Conservation (phyloP, 2,888 invertebrate species). For the Morpho achilles region DNA sequence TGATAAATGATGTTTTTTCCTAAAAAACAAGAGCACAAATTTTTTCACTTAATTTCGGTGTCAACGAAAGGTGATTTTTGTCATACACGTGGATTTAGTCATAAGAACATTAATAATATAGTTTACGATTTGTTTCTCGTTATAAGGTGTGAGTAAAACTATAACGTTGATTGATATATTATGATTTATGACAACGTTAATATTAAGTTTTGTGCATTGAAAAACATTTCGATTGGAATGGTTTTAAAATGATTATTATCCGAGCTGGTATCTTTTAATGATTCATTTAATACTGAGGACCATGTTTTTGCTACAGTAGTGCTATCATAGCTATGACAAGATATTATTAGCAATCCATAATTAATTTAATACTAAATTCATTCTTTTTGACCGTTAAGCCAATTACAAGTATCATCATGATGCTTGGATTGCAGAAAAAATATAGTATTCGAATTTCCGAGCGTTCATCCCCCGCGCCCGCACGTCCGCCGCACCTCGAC, state of each 20-base stretch:
- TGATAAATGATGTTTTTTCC: conserved; percentile 71
- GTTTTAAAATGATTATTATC: conserved; percentile 36
- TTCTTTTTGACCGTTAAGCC: conserved; percentile 66
- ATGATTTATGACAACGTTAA: conserved; percentile 27
- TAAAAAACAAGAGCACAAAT: conserved; percentile 32
- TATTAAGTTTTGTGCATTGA: conserved; percentile 4
- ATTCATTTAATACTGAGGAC: conserved; percentile 36
- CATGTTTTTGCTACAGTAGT: conserved; percentile 29
- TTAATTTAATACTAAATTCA: conserved; percentile 61
- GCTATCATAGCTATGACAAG: conserved; percentile 40
- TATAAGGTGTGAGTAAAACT: conserved; percentile 48
- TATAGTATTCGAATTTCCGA: conserved; percentile 75
- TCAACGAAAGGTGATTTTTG: conserved; percentile 53
- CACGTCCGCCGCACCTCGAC: conserved; percentile 76
- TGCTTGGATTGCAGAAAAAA: conserved; percentile 72
- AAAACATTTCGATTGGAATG: conserved; percentile 34
- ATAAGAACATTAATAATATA: conserved; percentile 33
- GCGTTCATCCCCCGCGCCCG: conserved; percentile 76
- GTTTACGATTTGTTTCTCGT: conserved; percentile 16
- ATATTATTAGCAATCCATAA: conserved; percentile 39
- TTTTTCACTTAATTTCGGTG: conserved; percentile 61
- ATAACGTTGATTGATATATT: conserved; percentile 35
- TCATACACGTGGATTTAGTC: conserved; percentile 54
- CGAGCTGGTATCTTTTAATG: conserved; percentile 42
- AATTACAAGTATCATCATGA: conserved; percentile 73